phyloP scores from a whole-genome alignment of 2,797 vertebrate species.

The Galago senegalensis region DNA sequence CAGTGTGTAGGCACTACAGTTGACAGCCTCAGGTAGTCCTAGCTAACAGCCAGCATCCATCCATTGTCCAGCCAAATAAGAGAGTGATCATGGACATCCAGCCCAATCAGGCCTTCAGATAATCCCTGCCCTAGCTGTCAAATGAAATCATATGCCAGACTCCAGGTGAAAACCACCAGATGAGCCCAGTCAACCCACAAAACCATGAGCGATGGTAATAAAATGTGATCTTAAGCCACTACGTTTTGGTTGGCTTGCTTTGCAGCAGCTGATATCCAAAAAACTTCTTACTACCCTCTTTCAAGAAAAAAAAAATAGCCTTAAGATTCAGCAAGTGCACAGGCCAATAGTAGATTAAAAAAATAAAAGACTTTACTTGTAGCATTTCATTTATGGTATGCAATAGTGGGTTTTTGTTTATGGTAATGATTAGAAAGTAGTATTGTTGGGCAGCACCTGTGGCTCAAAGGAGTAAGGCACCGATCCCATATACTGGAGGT shows the following conservation, averaged over 20 bases:
- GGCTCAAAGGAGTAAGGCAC: no score
- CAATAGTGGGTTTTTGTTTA: background rate
- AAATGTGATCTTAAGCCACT: conserved; percentile 28
- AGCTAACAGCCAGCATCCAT: background rate
- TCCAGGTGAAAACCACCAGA: background rate
- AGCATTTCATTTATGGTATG: background rate
- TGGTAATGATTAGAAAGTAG: no score
- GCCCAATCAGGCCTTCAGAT: background rate
- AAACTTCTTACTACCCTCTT: background rate
- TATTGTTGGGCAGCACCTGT: no score
- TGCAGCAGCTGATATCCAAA: conserved; percentile 20
- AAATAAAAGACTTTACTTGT: background rate
- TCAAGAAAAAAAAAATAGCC: conserved; percentile 34
- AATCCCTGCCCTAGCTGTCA: background rate
- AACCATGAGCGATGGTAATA: background rate
- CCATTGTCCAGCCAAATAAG: background rate
- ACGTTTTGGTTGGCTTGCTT: conserved; percentile 25
- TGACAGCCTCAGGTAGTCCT: background rate
- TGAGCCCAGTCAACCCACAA: conserved; percentile 34
- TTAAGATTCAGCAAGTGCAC: background rate
- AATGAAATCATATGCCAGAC: background rate
- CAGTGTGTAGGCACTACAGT: background rate
- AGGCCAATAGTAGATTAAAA: background rate
- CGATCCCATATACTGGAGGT: no score
- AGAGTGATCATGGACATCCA: background rate